Evolutionary conservation across 2,797 vertebrate genomes (phyloP).

Genomic region (Glossophaga mutica): DNA sequence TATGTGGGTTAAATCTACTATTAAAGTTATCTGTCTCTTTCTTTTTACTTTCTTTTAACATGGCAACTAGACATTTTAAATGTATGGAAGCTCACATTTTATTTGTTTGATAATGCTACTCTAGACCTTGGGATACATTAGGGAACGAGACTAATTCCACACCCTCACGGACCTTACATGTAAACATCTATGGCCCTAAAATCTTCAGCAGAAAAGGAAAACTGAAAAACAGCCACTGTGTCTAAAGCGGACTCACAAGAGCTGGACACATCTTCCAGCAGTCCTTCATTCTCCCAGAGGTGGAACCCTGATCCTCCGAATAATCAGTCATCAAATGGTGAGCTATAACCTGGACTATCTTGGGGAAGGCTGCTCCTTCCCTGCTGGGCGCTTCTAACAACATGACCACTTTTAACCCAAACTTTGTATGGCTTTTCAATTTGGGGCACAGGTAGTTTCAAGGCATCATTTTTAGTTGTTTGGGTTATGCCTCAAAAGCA

Average conservation of each 20-base stretch:
- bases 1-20: not conserved
- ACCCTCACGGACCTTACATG: not conserved
- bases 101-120: not conserved
- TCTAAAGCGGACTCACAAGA: not conserved
- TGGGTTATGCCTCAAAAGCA: not conserved
- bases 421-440: not conserved
- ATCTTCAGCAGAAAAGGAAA: not conserved
- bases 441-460: not conserved
- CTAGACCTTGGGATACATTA: not conserved
- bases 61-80: not conserved
- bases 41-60: not conserved
- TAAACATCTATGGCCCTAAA: not conserved
- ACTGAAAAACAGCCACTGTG: not conserved
- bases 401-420: not conserved
- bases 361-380: not conserved
- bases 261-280: not conserved
- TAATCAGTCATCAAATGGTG: not conserved
- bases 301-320: not conserved
- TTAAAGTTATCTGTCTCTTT: not conserved
- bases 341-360: not conserved
- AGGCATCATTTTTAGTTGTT: not conserved
- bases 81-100: not conserved
- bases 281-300: not conserved
- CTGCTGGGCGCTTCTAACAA: not conserved
- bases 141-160: not conserved